Evolutionary conservation across 2,888 invertebrate genomes (phyloP).

Genomic region (Anthophora plumipes): DNA sequence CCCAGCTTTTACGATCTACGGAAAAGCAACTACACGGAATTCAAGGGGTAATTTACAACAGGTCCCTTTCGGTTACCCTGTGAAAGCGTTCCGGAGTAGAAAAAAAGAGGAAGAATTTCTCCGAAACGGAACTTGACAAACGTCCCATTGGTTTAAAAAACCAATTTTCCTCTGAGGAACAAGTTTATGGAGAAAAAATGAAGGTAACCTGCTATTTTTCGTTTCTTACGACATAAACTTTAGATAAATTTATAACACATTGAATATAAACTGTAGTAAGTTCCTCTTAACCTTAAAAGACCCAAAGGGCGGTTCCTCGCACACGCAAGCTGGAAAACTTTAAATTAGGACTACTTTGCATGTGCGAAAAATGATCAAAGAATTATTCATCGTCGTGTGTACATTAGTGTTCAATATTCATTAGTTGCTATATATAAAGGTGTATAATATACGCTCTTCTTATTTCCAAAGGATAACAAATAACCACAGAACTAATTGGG

Average conservation of each 20-base stretch:
- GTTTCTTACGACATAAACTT: not conserved
- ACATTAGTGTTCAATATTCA: no score
- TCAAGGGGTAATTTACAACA: slow-evolving; percentile 67
- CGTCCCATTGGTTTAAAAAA: slow-evolving; percentile 1
- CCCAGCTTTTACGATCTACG: slow-evolving; percentile 45
- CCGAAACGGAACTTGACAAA: not conserved
- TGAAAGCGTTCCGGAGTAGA: not conserved
- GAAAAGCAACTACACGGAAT: slow-evolving; percentile 35
- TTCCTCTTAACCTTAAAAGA: no score
- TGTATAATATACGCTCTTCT: no score
- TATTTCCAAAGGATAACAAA: no score
- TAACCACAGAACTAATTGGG: no score
- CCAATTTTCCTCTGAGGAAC: not conserved
- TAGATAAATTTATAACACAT: not conserved
- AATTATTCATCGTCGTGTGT: no score
- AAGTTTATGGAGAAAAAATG: not conserved
- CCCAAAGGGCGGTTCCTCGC: no score
- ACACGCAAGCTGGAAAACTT: no score
- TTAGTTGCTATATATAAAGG: no score
- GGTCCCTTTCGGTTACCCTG: not conserved
- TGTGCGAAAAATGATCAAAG: no score
- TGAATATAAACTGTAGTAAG: no score
- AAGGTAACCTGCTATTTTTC: not conserved
- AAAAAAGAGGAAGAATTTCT: slow-evolving; percentile 2
- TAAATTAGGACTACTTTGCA: no score